Evolutionary conservation across 2,797 vertebrate species (phyloP).

Genomic region (Acanthornis magna): DNA sequence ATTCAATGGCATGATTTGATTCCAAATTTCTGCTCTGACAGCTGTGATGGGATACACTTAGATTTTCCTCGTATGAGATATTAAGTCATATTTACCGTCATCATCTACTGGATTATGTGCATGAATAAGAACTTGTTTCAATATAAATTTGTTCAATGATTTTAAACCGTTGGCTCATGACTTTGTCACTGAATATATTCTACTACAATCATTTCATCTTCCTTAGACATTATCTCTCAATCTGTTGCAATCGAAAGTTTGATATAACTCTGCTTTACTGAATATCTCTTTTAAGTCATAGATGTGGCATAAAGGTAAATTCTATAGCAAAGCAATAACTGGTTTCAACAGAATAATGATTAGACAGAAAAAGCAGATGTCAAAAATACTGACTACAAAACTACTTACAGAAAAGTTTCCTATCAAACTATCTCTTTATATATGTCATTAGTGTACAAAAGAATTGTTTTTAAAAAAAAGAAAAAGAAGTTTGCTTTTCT

Average conservation of each 20-base stretch:
- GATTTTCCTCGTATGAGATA: background rate
- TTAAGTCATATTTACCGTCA: background rate
- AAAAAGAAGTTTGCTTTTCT: background rate
- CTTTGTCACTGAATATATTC: background rate
- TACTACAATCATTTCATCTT: background rate
- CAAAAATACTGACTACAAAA: background rate
- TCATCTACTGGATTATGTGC: background rate
- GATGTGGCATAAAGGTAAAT: background rate
- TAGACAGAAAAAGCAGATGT: background rate
- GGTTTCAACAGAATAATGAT: background rate
- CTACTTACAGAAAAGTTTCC: background rate
- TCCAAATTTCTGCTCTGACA: background rate
- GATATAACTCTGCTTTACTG: background rate
- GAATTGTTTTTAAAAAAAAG: background rate
- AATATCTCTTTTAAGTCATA: background rate
- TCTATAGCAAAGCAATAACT: background rate
- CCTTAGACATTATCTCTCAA: background rate
- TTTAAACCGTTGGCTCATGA: background rate
- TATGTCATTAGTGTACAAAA: fast-evolving
- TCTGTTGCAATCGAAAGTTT: background rate
- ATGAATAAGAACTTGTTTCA: background rate
- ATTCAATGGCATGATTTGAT: background rate
- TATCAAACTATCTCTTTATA: background rate
- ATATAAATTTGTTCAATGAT: background rate
- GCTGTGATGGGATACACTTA: background rate